These are phyloP conservation scores for Malthinus flaveolus DNA, from an alignment of 2,888 invertebrate species.

Conservation along the genomic window DNA sequence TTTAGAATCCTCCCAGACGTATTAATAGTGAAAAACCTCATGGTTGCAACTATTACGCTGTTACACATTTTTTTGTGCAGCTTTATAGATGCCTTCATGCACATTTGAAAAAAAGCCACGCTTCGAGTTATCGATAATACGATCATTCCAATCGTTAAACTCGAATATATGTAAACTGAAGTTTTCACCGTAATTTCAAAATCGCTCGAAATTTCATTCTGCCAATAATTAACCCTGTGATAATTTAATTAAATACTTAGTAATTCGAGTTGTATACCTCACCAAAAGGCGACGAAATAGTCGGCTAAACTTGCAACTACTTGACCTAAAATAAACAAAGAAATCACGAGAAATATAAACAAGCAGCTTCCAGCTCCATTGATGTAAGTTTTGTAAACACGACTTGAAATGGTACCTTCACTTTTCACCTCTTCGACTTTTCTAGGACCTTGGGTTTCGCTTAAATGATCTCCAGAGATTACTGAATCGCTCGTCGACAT, in stretches of 20 bases:
- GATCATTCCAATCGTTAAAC: neutral
- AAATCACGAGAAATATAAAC: conserved; percentile 61
- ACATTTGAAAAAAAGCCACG: neutral
- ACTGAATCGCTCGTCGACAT: conserved; percentile 13
- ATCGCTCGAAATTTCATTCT: neutral
- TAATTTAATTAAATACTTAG: neutral
- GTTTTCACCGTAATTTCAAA: neutral
- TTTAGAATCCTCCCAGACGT: neutral
- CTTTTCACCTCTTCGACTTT: conserved; percentile 62
- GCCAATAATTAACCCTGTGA: conserved; percentile 3
- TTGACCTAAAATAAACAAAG: conserved; percentile 70
- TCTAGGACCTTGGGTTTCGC: conserved; percentile 46
- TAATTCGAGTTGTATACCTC: conserved; percentile 34
- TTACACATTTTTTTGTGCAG: neutral
- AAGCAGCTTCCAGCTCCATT: conserved; percentile 70
- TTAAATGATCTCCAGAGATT: conserved; percentile 57
- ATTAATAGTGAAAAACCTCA: neutral
- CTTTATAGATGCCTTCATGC: neutral
- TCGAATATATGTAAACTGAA: neutral
- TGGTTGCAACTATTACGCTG: neutral
- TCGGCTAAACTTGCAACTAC: conserved; percentile 73
- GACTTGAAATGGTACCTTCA: conserved; percentile 59
- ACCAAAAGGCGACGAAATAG: conserved; percentile 80
- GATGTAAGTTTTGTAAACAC: conserved; percentile 71
- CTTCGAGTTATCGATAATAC: neutral